Conservation (phyloP, 1,140 invertebrate genomes). For the Cydia fagiglandana region DNA sequence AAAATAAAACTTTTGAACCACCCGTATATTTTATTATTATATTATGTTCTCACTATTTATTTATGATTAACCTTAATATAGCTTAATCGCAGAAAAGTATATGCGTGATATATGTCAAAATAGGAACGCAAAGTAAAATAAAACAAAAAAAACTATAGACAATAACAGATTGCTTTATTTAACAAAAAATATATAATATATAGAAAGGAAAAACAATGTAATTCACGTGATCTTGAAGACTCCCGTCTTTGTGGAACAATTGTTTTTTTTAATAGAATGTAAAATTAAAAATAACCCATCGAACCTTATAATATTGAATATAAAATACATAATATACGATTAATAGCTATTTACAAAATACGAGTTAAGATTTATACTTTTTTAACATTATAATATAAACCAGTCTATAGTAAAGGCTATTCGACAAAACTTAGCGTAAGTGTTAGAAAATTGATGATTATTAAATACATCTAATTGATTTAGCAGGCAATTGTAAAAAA, state of each 20-base stretch:
- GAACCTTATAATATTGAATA: conserved; percentile 76
- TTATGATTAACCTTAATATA: conserved; percentile 66
- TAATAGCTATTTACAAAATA: conserved; percentile 79
- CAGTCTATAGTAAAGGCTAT: conserved; percentile 79
- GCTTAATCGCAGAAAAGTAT: conserved; percentile 37
- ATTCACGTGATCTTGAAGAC: conserved; percentile 59
- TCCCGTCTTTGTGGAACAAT: conserved; percentile 60
- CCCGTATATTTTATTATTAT: conserved; percentile 69
- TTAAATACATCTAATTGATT: conserved; percentile 62
- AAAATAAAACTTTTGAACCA: conserved; percentile 68
- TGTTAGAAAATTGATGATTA: conserved; percentile 75
- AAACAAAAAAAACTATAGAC: conserved; percentile 71
- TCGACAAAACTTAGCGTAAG: conserved; percentile 74
- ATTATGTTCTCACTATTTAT: conserved; percentile 73
- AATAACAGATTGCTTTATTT: conserved; percentile 79
- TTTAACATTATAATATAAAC: conserved; percentile 71
- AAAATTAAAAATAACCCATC: conserved; percentile 78
- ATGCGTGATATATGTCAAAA: conserved; percentile 39
- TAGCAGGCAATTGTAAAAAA: conserved; percentile 67
- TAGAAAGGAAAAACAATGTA: conserved; percentile 74
- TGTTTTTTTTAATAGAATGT: conserved; percentile 71
- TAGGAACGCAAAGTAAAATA: conserved; percentile 61
- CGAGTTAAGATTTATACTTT: conserved; percentile 75
- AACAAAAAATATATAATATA: conserved; percentile 79
- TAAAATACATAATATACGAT: conserved; percentile 74